A percentile compares a stretch with the other conserved stretches of the same genome.
Evolutionary conservation across 2,888 invertebrate genomes (phyloP).

Genomic region (Synergus gifuensis): DNA sequence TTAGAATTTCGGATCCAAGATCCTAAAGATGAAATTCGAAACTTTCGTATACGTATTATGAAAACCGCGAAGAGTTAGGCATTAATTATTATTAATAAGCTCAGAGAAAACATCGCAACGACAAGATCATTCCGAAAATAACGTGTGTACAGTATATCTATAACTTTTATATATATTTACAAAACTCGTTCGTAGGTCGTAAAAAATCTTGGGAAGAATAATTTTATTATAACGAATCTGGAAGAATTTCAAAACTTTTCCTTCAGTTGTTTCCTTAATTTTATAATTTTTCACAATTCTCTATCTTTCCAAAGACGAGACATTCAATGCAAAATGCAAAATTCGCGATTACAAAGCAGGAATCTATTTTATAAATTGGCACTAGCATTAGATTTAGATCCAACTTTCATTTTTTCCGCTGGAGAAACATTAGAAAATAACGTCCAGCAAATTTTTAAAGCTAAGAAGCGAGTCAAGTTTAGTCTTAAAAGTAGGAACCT

Average conservation of each 20-base stretch:
- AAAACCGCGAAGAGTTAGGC: conserved; percentile 15
- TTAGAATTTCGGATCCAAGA: too few relatives aligned
- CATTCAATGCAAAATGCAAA: background rate
- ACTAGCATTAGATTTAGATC: background rate
- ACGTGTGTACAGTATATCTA: conserved; percentile 29
- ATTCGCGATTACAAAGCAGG: background rate
- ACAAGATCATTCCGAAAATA: conserved; percentile 41
- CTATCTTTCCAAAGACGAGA: background rate
- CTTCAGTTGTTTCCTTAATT: background rate
- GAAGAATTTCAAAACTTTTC: background rate
- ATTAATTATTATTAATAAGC: conserved; percentile 40
- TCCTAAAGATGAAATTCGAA: background rate
- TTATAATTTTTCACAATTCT: background rate
- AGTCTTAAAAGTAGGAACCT: conserved; percentile 1
- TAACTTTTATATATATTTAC: conserved; percentile 40
- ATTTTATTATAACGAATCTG: background rate
- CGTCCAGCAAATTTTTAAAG: conserved; percentile 6
- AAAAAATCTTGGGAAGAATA: conserved; percentile 6
- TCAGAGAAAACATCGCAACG: conserved; percentile 34
- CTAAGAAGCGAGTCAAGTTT: conserved; percentile 27
- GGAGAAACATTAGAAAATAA: conserved; percentile 1
- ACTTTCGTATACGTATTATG: conserved; percentile 21
- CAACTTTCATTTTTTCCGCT: background rate
- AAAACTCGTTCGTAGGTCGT: conserved; percentile 19
- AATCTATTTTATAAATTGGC: conserved; percentile 23